Conservation (phyloP, 2,888 invertebrate species). For the Nomada fabriciana region DNA sequence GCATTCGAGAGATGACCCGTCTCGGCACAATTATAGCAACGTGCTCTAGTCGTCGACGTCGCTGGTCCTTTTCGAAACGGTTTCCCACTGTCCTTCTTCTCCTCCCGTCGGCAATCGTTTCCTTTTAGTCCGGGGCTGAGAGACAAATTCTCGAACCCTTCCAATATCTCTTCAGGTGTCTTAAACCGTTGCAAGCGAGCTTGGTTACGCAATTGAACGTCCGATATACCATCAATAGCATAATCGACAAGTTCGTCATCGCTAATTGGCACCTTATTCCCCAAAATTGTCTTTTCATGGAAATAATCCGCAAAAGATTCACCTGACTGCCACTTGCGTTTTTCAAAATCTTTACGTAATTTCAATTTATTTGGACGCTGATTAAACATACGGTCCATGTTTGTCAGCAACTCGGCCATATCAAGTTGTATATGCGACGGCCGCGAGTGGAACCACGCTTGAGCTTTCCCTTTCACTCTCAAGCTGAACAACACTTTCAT, state of each 20-base stretch:
- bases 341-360: not conserved
- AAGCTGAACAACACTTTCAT: not conserved
- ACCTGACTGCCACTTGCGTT: not conserved
- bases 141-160: constrained; percentile 1
- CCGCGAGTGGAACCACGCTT: constrained; percentile 4
- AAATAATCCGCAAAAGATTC: constrained; percentile 17
- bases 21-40: constrained; percentile 14
- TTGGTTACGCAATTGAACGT: not conserved
- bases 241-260: not conserved
- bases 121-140: not conserved
- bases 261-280: not conserved
- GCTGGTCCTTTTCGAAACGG: not conserved
- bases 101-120: not conserved
- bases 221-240: too few relatives aligned
- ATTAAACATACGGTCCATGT: constrained; percentile 1
- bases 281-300: not conserved
- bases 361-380: not conserved
- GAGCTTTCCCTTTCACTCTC: not conserved
- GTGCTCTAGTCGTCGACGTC: not conserved
- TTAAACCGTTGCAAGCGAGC: constrained; percentile 6
- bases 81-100: constrained; percentile 13
- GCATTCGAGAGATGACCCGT: not conserved
- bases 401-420: not conserved
- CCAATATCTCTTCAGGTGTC: not conserved
- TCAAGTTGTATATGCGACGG: not conserved